A percentile compares a stretch with the other conserved stretches of the same genome.
Evolutionary conservation across 2,888 invertebrate genomes (phyloP).

Genomic region (Folsomia manolachei): DNA sequence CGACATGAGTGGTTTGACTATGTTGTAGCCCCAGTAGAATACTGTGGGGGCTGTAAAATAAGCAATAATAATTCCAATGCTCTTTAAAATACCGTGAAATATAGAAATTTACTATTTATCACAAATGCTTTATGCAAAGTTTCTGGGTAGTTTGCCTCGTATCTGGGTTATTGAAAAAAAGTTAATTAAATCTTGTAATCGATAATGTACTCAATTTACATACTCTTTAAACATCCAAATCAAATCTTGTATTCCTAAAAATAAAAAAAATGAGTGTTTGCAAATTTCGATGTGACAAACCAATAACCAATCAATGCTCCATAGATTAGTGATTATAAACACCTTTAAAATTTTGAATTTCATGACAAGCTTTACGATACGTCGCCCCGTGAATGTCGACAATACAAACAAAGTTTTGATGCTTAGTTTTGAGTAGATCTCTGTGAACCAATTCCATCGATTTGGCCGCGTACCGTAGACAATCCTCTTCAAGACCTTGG

Average conservation of each 20-base stretch:
- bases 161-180: too few species aligned
- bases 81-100: not conserved
- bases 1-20: constrained; percentile 34
- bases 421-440: constrained; percentile 26
- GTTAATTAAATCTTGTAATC: too few species aligned
- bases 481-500: constrained; percentile 33
- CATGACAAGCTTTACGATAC: constrained; percentile 27
- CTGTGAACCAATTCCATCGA: constrained; percentile 33
- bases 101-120: constrained; percentile 31
- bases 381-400: constrained; percentile 36
- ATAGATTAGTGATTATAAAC: too few species aligned
- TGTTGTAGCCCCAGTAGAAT: constrained; percentile 38
- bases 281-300: not conserved
- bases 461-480: constrained; percentile 30
- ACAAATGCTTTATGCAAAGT: constrained; percentile 32
- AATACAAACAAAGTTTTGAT: constrained; percentile 40
- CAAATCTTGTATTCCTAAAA: constrained; percentile 31
- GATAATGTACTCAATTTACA: not conserved
- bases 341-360: constrained; percentile 30
- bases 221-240: constrained; percentile 12
- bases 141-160: constrained; percentile 36
- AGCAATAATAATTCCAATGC: too few species aligned
- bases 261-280: not conserved
- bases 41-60: constrained; percentile 27
- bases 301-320: too few species aligned